Conservation (phyloP, 2,113 vertebrate species). For the Platysternon megacephalum region DNA sequence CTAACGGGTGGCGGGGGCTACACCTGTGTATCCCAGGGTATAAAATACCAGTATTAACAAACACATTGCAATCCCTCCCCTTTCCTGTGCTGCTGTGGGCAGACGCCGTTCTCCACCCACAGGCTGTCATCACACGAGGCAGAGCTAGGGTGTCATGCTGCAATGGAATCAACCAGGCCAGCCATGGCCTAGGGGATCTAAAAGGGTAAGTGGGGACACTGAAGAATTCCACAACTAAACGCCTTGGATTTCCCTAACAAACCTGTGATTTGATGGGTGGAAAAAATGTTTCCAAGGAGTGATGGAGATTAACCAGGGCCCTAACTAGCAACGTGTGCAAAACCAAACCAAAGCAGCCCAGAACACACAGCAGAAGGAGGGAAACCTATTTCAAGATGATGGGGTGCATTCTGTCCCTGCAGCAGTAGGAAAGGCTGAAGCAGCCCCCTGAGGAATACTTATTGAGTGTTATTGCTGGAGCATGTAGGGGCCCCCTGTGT, state of each 20-base stretch:
- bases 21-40: too few relatives aligned
- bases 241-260: background rate
- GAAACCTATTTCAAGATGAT: background rate
- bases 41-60: background rate
- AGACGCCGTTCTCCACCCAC: background rate
- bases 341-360: background rate
- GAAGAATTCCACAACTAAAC: background rate
- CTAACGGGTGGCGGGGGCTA: too few relatives aligned
- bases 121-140: background rate
- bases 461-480: background rate
- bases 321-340: background rate
- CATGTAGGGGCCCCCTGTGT: background rate
- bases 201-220: background rate
- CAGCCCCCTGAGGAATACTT: background rate
- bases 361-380: background rate
- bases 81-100: background rate
- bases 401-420: background rate
- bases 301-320: background rate
- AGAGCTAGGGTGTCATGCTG: background rate
- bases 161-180: background rate
- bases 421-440: background rate
- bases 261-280: background rate
- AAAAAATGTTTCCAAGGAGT: background rate
- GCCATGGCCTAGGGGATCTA: background rate
- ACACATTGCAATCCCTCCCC: background rate